A percentile compares a stretch with the other conserved stretches of the same genome.
Conservation (phyloP, 2,888 invertebrate species). For the Aquatica leii region DNA sequence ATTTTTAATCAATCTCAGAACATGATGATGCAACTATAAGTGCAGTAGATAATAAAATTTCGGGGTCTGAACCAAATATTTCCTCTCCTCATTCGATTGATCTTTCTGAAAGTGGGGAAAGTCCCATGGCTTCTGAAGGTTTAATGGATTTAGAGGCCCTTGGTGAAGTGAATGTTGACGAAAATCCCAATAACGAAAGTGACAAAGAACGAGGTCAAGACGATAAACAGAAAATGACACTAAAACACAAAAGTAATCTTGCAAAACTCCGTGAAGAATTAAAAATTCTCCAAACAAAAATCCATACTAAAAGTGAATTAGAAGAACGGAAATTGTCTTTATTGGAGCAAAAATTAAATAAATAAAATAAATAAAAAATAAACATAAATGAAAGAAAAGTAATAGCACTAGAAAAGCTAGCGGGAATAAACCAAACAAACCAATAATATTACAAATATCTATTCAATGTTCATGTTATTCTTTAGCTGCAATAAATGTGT, state of each 20-base stretch:
- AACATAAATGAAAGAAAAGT: conserved; percentile 4
- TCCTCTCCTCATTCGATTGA: conserved; percentile 1
- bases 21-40: conserved; percentile 4
- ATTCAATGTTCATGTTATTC: conserved; percentile 5
- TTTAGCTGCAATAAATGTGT: too few relatives aligned
- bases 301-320: not conserved
- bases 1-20: conserved; percentile 2
- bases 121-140: not conserved
- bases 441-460: not conserved
- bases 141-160: not conserved
- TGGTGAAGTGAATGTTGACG: not conserved
- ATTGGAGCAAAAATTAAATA: not conserved
- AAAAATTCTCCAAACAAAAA: not conserved
- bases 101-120: not conserved
- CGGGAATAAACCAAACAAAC: not conserved
- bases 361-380: too few relatives aligned
- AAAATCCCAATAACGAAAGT: too few relatives aligned
- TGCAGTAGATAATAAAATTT: not conserved
- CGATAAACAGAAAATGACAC: not conserved
- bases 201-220: not conserved
- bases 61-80: not conserved
- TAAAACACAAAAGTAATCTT: not conserved
- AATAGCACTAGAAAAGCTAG: not conserved
- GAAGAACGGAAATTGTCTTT: not conserved
- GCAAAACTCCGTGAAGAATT: conserved; percentile 7